Evolutionary conservation across 2,113 vertebrate genomes (phyloP).

Genomic region (Haemorhous mexicanus): DNA sequence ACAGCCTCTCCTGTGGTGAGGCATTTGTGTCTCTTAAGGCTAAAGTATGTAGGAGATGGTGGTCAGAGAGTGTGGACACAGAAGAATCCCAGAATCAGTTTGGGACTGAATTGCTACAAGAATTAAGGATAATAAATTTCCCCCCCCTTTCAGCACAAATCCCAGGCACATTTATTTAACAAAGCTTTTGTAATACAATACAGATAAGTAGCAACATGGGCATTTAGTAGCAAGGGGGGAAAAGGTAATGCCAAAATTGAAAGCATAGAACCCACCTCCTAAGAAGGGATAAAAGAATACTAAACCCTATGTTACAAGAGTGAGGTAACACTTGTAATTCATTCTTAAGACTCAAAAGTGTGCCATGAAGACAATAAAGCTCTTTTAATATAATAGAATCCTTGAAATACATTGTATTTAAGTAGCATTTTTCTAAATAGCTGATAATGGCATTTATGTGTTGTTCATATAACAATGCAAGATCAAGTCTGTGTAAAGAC

Average conservation of each 20-base stretch:
- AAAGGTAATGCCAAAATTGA: not conserved
- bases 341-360: not conserved
- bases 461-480: not conserved
- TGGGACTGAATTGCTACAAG: not conserved
- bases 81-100: not conserved
- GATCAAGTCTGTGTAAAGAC: not conserved
- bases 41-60: not conserved
- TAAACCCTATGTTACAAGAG: not conserved
- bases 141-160: not conserved
- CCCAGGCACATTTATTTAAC: not conserved
- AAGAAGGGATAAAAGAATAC: not conserved
- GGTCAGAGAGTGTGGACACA: not conserved
- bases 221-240: not conserved
- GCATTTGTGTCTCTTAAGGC: not conserved
- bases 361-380: not conserved
- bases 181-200: not conserved
- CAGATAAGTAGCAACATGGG: not conserved
- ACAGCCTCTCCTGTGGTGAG: not conserved
- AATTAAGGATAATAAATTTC: not conserved
- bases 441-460: not conserved
- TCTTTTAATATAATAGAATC: not conserved
- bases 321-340: not conserved
- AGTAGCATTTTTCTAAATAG: not conserved
- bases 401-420: not conserved
- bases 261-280: not conserved